Evolutionary conservation across 2,888 invertebrate species (phyloP), one percentile per base, ranked within the genome.

Genomic region (Brachylomia viminalis): DNA sequence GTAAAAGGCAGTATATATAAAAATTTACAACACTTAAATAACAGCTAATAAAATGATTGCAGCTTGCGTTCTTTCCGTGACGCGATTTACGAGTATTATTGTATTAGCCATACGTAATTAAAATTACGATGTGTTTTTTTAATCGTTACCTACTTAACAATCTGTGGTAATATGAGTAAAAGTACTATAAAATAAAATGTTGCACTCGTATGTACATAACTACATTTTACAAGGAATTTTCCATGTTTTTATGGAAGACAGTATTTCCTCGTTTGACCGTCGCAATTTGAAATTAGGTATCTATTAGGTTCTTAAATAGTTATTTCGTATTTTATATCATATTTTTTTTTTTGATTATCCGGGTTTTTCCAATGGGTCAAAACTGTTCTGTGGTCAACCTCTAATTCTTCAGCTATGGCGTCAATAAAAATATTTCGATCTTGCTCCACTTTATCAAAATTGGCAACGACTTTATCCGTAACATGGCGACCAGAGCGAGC

Each of bases 121-220:
- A 38, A 38, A 72, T 79, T 52, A 79, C 45, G 49, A 45, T 65
- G 5, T 58, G 33, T 72, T 56, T 54, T 45, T 65, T 49, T 20
- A 13, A 77, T 20, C 1, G n/a, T 70, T 56, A 62, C 8, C 42
- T 62, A 56, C 8, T 49, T 62, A 56, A 30, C 27, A 42, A 58
- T 23, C 58, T 17, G 38, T 27, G 17, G 27, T 70, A 45, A 56
- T 27, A 33, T 42, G 4, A 27, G 42, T 56, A 56, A 49, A 69
- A 30, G 49, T 27, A 23, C 30, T 11, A 56, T 62, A 20, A n/a
- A 62, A 47, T 42, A 38, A 13, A 62, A 38, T 8, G 7, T 45
- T 13, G 11, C 23, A 20, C 23, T 45, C 13, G 17, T n/a, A 2
- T n/a, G 0, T 4, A 61, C 6, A 38, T n/a, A 47, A 38, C 38